phyloP scores from a whole-genome alignment of 2,797 vertebrate genomes.

The Manis crassicaudata region DNA sequence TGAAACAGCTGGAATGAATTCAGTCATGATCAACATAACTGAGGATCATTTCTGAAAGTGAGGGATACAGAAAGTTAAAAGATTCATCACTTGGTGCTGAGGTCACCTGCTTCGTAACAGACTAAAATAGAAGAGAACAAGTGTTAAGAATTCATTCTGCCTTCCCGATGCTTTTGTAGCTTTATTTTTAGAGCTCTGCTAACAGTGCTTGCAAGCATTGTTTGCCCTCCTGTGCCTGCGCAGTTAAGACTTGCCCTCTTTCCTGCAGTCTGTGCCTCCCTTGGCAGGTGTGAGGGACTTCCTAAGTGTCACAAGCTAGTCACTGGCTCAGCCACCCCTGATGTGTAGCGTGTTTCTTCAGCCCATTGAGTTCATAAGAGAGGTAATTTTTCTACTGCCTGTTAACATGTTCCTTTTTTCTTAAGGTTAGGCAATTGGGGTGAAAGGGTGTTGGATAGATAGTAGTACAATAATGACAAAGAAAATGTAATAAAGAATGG shows the following conservation, averaged over 20 bases:
- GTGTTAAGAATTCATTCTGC: slow-evolving; percentile 81
- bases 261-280: slow-evolving; percentile 65
- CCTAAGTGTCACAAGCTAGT: slow-evolving; percentile 79
- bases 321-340: slow-evolving; percentile 76
- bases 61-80: slow-evolving; percentile 76
- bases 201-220: slow-evolving; percentile 68
- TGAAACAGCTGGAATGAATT: slow-evolving; percentile 77
- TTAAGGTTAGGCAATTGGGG: neutral
- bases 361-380: slow-evolving; percentile 61
- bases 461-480: neutral
- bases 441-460: neutral
- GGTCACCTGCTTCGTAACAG: slow-evolving; percentile 79
- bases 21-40: slow-evolving; percentile 42
- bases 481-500: slow-evolving; percentile 27
- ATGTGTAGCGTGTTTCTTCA: slow-evolving; percentile 75
- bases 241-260: slow-evolving; percentile 57
- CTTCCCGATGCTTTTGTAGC: slow-evolving; percentile 76
- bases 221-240: slow-evolving; percentile 75
- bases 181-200: slow-evolving; percentile 85
- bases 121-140: slow-evolving; percentile 77
- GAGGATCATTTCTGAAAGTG: slow-evolving; percentile 41
- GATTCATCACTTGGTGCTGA: slow-evolving; percentile 34
- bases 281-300: slow-evolving; percentile 84
- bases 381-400: slow-evolving; percentile 55
- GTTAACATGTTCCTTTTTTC: slow-evolving; percentile 37